Percentiles rank a stretch among this genome's conserved stretches.
phyloP scores from a whole-genome alignment of 2,113 vertebrate genomes.

The Protobothrops flavoviridis region DNA sequence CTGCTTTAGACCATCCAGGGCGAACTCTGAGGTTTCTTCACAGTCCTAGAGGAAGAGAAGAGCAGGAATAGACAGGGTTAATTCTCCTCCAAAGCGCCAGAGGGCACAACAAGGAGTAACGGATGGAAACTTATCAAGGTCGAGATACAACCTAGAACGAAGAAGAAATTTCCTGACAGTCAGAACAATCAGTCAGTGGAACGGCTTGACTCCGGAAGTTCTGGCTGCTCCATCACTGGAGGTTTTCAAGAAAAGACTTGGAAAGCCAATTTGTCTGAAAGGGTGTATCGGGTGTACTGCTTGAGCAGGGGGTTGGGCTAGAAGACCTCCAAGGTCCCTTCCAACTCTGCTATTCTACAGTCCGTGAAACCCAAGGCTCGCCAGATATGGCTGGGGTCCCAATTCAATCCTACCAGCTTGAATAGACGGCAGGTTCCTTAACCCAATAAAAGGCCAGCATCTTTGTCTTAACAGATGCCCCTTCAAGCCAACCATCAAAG shows the following conservation, averaged over 20 bases:
- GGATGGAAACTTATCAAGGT: background rate
- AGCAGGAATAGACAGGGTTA: background rate
- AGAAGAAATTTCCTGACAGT: background rate
- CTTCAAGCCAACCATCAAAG: background rate
- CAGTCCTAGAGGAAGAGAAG: conserved; percentile 75
- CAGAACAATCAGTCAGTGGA: background rate
- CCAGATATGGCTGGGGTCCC: background rate
- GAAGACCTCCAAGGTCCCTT: background rate
- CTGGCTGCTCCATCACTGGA: too few relatives aligned
- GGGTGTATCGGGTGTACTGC: background rate
- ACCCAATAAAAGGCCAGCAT: background rate
- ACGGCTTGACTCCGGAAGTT: too few relatives aligned
- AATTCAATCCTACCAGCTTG: background rate
- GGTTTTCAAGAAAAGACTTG: too few relatives aligned
- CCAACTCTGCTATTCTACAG: background rate
- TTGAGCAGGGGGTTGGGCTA: background rate
- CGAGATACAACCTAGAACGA: background rate
- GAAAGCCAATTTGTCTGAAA: too few relatives aligned
- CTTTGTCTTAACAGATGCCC: background rate
- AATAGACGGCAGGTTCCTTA: background rate
- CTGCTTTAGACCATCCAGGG: conserved; percentile 95
- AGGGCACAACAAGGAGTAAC: background rate
- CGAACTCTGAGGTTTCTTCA: conserved; percentile 85
- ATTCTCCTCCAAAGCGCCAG: background rate
- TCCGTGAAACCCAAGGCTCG: background rate